Evolutionary conservation across 1,140 invertebrate genomes (phyloP).

Genomic region (Drosophila ogumai): DNA sequence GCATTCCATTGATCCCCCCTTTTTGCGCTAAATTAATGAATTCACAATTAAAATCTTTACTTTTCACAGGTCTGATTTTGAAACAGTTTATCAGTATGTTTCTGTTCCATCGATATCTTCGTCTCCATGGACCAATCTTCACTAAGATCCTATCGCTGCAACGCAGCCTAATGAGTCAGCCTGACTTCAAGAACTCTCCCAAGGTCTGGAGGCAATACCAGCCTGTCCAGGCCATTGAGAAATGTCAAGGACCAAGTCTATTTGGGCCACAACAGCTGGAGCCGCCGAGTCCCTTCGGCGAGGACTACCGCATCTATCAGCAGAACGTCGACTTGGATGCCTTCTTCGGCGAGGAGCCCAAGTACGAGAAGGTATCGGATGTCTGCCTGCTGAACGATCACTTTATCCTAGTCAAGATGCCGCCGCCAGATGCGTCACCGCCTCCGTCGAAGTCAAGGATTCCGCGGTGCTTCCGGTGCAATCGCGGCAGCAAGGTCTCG

Average conservation of each 20-base stretch:
- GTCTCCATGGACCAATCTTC: slow-evolving; percentile 10
- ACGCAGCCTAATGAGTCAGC: slow-evolving; percentile 19
- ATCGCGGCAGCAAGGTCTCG: slow-evolving; percentile 64
- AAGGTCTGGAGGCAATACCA: slow-evolving; percentile 12
- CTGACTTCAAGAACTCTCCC: background rate
- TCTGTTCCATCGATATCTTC: slow-evolving; percentile 5
- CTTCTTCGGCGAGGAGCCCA: slow-evolving; percentile 67
- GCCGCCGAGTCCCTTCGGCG: slow-evolving; percentile 13
- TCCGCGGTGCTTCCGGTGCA: slow-evolving; percentile 67
- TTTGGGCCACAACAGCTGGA: slow-evolving; percentile 1
- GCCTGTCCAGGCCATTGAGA: background rate
- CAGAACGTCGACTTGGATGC: slow-evolving; percentile 69
- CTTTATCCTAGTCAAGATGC: slow-evolving; percentile 81
- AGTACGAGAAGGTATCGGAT: slow-evolving; percentile 71
- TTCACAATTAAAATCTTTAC: background rate
- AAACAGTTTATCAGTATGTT: slow-evolving; percentile 1
- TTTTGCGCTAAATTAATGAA: background rate
- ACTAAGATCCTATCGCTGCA: slow-evolving; percentile 9
- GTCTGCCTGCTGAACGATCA: slow-evolving; percentile 80
- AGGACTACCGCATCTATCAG: slow-evolving; percentile 74
- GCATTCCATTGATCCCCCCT: no score
- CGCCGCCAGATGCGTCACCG: slow-evolving; percentile 8
- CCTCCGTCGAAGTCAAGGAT: slow-evolving; percentile 33
- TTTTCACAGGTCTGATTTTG: background rate
- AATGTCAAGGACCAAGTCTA: slow-evolving; percentile 21